Conservation (phyloP, 2,113 vertebrate genomes). For the Baryphthengus martii region DNA sequence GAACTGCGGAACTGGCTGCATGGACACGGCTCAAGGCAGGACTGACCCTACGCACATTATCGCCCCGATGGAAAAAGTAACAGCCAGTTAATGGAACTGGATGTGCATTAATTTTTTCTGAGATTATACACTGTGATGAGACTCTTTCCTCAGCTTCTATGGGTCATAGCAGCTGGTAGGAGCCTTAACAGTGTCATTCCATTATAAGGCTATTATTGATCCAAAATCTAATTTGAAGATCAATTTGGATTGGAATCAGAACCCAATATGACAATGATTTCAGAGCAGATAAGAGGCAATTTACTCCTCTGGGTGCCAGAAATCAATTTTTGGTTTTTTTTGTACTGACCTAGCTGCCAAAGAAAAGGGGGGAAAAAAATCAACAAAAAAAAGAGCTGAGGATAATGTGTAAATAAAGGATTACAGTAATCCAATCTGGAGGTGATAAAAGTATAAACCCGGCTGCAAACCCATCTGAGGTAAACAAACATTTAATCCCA, state of each 20-base stretch:
- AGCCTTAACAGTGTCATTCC: conserved; percentile 3
- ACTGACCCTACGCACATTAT: background rate
- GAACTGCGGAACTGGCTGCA: background rate
- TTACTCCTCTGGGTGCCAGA: conserved; percentile 35
- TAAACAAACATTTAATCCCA: conserved; percentile 59
- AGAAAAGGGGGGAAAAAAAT: background rate
- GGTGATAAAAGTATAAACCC: conserved; percentile 42
- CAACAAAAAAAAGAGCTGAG: background rate
- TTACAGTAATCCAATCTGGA: conserved; percentile 62
- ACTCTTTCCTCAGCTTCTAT: background rate
- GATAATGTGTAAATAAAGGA: conserved; percentile 39
- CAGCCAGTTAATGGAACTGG: background rate
- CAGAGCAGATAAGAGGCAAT: conserved; percentile 34
- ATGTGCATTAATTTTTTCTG: conserved; percentile 27
- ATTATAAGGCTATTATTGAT: conserved; percentile 54
- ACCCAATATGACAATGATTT: conserved; percentile 53
- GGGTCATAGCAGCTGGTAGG: conserved; percentile 14
- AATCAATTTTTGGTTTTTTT: conserved; percentile 58
- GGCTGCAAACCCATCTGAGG: conserved; percentile 21
- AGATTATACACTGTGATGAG: conserved; percentile 12
- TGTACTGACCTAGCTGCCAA: background rate
- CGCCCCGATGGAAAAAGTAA: background rate
- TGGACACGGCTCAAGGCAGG: background rate
- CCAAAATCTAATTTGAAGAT: conserved; percentile 56
- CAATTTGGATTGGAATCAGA: conserved; percentile 61